These are phyloP conservation scores for Heterocephalus glaber DNA, from an alignment of 2,113 vertebrate genomes.

Conservation along the genomic window DNA sequence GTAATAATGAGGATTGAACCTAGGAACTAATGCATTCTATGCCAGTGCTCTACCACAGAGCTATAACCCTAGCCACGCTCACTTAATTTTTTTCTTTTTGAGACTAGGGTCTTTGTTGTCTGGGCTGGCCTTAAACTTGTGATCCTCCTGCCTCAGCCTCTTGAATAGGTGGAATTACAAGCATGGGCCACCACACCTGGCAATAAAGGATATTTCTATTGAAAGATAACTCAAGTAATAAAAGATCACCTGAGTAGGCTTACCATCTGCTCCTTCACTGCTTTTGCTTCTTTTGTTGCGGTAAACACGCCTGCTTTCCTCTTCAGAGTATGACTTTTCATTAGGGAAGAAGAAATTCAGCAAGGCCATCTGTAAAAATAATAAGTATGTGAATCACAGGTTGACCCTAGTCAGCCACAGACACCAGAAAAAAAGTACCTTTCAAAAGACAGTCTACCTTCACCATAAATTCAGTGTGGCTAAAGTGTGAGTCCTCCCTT, in stretches of 20 bases:
- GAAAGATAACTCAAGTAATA: neutral
- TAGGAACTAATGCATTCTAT: neutral
- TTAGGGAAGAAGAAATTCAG: constrained; percentile 87
- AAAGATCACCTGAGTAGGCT: constrained; percentile 73
- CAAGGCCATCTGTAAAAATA: constrained; percentile 85
- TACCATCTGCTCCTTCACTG: constrained; percentile 88
- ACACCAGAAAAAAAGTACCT: constrained; percentile 15
- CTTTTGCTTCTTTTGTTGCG: constrained; percentile 89
- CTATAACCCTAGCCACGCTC: neutral
- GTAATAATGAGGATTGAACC: neutral
- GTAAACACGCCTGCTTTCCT: constrained; percentile 82
- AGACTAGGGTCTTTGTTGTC: neutral
- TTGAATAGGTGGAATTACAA: neutral
- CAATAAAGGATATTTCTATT: neutral
- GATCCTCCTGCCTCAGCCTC: neutral
- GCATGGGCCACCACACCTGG: neutral
- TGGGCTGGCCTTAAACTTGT: neutral
- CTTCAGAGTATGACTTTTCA: constrained; percentile 83
- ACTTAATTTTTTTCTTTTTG: neutral
- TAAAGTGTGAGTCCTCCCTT: neutral
- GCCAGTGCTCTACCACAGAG: neutral
- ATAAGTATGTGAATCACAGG: constrained; percentile 52
- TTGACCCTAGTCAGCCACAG: constrained; percentile 6
- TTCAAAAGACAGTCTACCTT: constrained; percentile 41
- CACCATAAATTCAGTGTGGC: constrained; percentile 44